Conservation (phyloP, 2,113 vertebrate genomes). For the Lutjanus erythropterus region DNA sequence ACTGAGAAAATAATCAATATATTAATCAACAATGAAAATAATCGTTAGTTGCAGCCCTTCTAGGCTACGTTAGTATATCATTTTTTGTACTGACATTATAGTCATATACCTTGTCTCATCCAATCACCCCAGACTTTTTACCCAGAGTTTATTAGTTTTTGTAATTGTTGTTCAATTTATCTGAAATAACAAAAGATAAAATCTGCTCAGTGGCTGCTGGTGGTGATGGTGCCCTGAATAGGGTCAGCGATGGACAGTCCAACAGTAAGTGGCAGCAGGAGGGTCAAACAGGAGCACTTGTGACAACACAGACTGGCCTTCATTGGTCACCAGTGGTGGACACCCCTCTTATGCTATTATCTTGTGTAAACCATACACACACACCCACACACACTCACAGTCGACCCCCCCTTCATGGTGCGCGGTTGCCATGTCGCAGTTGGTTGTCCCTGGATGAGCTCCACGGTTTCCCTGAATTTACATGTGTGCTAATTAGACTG, state of each 20-base stretch:
- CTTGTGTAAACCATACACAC: slow-evolving; percentile 38
- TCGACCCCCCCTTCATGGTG: slow-evolving; percentile 6
- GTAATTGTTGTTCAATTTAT: background rate
- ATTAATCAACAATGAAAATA: no score
- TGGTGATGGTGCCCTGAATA: slow-evolving; percentile 10
- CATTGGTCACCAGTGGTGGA: slow-evolving; percentile 54
- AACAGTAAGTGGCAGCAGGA: slow-evolving; percentile 35
- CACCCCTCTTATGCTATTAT: slow-evolving; percentile 49
- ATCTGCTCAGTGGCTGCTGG: slow-evolving; percentile 34
- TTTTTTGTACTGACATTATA: background rate
- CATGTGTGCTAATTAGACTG: slow-evolving; percentile 84
- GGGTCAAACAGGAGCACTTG: slow-evolving; percentile 3
- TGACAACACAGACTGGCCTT: slow-evolving; percentile 27
- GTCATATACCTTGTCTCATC: background rate
- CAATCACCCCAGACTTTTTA: background rate
- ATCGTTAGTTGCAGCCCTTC: no score
- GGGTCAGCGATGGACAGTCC: slow-evolving; percentile 19
- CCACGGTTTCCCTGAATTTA: slow-evolving; percentile 71
- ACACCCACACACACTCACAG: slow-evolving; percentile 18
- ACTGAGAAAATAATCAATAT: no score
- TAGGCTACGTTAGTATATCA: no score
- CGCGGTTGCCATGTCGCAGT: slow-evolving; percentile 68
- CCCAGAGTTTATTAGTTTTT: background rate
- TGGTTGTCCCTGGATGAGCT: slow-evolving; percentile 64
- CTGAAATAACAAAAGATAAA: background rate